Evolutionary conservation across 1,140 invertebrate species (phyloP).

Genomic region (Charaxes varanes): DNA sequence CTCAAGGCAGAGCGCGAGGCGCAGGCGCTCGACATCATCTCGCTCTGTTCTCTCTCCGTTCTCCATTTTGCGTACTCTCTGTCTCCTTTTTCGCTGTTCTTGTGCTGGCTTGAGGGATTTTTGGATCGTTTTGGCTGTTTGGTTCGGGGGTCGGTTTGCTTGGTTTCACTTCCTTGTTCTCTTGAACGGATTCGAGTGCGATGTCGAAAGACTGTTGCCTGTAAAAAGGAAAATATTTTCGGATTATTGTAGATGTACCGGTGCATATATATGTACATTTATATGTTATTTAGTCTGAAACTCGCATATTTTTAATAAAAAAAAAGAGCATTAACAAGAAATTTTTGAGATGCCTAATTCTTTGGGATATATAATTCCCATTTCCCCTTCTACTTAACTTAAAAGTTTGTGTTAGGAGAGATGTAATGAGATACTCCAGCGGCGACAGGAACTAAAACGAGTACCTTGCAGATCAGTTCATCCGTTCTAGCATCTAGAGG

Average conservation of each 20-base stretch:
- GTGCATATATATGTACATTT: too few relatives aligned
- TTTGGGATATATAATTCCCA: too few relatives aligned
- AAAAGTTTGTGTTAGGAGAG: too few relatives aligned
- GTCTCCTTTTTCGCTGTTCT: conserved; percentile 3
- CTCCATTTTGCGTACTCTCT: conserved; percentile 11
- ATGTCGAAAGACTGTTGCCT: conserved; percentile 60
- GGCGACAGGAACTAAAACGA: too few relatives aligned
- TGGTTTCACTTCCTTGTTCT: conserved; percentile 32
- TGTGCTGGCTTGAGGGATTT: not conserved
- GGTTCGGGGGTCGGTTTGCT: conserved; percentile 11
- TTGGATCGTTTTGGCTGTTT: conserved; percentile 1
- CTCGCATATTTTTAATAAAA: too few relatives aligned
- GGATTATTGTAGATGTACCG: too few relatives aligned
- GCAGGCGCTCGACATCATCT: conserved; percentile 25
- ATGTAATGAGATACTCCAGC: too few relatives aligned
- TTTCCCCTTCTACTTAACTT: too few relatives aligned
- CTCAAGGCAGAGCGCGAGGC: conserved; percentile 16
- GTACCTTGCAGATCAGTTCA: too few relatives aligned
- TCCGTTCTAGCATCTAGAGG: not conserved
- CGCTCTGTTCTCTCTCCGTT: conserved; percentile 3
- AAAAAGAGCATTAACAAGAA: too few relatives aligned
- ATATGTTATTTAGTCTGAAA: too few relatives aligned
- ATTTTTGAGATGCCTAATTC: too few relatives aligned
- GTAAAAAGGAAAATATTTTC: conserved; percentile 16
- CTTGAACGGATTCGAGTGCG: conserved; percentile 49